phyloP scores from a whole-genome alignment of 2,797 vertebrate genomes.

The Dromococcyx pavoninus region DNA sequence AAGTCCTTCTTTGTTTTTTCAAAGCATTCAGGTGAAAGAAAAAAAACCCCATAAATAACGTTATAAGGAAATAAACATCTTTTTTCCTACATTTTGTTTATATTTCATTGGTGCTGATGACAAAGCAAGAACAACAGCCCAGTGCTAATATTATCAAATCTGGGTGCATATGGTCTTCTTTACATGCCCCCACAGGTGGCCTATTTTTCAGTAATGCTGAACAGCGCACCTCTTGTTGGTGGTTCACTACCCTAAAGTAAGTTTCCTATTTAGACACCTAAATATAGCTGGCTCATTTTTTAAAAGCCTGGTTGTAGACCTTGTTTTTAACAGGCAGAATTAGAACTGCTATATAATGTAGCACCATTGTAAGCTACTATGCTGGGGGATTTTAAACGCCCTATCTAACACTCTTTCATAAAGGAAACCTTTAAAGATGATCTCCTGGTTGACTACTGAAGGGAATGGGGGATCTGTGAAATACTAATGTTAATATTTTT shows the following conservation, averaged over 20 bases:
- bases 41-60: neutral
- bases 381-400: neutral
- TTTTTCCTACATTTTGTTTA: neutral
- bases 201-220: neutral
- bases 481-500: conserved; percentile 50
- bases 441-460: conserved; percentile 30
- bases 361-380: neutral
- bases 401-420: neutral
- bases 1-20: neutral
- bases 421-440: conserved; percentile 23
- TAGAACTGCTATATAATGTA: neutral
- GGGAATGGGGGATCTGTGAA: neutral
- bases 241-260: neutral
- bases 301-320: neutral
- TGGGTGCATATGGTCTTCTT: neutral
- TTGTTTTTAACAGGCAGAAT: neutral
- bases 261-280: neutral
- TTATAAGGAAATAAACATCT: neutral
- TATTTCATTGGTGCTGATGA: neutral
- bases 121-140: neutral
- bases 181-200: neutral
- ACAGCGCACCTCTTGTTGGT: neutral
- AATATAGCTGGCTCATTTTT: conserved; percentile 10
- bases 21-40: neutral
- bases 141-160: neutral